Conservation (phyloP, 2,888 invertebrate genomes). For the Eupithecia insigniata region DNA sequence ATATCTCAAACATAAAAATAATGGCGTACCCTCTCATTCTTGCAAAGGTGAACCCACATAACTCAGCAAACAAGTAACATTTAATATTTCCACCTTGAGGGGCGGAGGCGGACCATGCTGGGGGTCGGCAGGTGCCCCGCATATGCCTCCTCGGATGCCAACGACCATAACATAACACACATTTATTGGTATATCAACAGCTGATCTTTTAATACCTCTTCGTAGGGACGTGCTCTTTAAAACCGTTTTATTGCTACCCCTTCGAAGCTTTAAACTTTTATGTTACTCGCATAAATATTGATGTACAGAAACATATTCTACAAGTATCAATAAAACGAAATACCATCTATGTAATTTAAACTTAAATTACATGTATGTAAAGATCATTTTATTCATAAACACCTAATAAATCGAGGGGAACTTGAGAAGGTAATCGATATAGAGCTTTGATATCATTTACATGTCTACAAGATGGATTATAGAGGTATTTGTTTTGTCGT, state of each 20-base stretch:
- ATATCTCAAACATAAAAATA: slow-evolving; percentile 42
- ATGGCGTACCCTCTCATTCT: slow-evolving; percentile 39
- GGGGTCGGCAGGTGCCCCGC: slow-evolving; percentile 77
- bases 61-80: slow-evolving; percentile 76
- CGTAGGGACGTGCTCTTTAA: slow-evolving; percentile 41
- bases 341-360: not conserved
- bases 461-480: slow-evolving; percentile 21
- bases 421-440: slow-evolving; percentile 27
- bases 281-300: slow-evolving; percentile 36
- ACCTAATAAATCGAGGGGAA: slow-evolving; percentile 12
- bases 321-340: slow-evolving; percentile 2
- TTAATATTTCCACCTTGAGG: slow-evolving; percentile 75
- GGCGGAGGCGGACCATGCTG: slow-evolving; percentile 50
- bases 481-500: not conserved
- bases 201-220: slow-evolving; percentile 56
- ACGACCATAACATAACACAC: slow-evolving; percentile 62
- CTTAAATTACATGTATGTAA: not conserved
- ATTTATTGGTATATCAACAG: slow-evolving; percentile 51
- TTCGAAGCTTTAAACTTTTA: slow-evolving; percentile 39
- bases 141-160: slow-evolving; percentile 80
- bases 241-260: slow-evolving; percentile 42
- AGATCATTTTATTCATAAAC: slow-evolving; percentile 4
- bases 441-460: slow-evolving; percentile 18
- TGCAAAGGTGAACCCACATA: slow-evolving; percentile 57
- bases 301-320: slow-evolving; percentile 17